Base-by-base conservation (phyloP, 2,888 invertebrate species). In the Brachypalpus laphriformis region DNA sequence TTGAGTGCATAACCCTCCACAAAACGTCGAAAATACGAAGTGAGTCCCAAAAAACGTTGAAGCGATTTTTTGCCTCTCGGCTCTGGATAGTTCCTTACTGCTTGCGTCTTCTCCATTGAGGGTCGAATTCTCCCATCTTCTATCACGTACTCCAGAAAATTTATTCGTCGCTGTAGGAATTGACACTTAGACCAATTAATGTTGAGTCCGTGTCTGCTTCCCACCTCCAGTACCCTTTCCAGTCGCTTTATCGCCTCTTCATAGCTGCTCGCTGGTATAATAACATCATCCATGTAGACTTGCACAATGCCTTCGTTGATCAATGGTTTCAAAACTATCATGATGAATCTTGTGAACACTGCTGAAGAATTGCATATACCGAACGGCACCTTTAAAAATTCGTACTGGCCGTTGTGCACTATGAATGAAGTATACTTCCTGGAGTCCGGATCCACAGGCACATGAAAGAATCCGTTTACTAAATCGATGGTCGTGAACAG, bases 221-320 rank as follows among this genome's bases (percentile, higher is more conserved):
- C 28, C 3, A 28, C 31, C 16, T 47, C 18, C n/a, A 22, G 5
- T 28, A 47, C 47, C 16, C 28, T n/a, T 1, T 68, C 47, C 0
- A 40, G 42, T 16, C 61, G 14, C 9, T 18, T 11, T 20, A 18
- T 18, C 14, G 18, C 49, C 49, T 18, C 18, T 6, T 49, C 49
- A 49, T 18, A 3, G 14, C 1, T 49, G 18, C 2, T 3, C 18
- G 49, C 49, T 49, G 49, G 18, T 7, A 49, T 49, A 22, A 18
- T 49, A 6, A 49, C 18, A 49, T 49, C 18, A 49, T 49, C 49
- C 49, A 49, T 49, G 49, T 16, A 42, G 42, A 16, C 42, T 42
- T 42, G 42, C 11, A 42, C 42, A 2, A 42, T 6, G 42, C 42
- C 42, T 42, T 87, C 87, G 7, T 40, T 42, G 74, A 49, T 37